These are phyloP conservation scores for Cetoscarus ocellatus DNA, from an alignment of 2,797 vertebrate genomes.

Conservation along the genomic window DNA sequence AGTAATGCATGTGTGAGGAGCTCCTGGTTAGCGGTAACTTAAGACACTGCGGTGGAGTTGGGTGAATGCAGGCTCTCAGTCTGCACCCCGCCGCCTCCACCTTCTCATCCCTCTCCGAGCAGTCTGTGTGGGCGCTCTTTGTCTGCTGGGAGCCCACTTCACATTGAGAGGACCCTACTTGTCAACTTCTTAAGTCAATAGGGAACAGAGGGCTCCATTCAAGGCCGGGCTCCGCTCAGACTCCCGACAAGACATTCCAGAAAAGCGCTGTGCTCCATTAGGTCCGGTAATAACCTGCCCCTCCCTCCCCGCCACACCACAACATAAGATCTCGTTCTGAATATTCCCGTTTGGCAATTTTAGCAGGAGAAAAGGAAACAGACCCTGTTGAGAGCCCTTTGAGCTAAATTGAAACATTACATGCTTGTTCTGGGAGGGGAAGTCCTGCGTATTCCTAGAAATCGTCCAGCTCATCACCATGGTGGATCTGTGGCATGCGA, in stretches of 20 bases:
- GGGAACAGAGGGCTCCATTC: slow-evolving; percentile 83
- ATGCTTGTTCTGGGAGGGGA: slow-evolving; percentile 44
- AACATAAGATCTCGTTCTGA: slow-evolving; percentile 59
- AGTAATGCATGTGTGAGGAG: slow-evolving; percentile 65
- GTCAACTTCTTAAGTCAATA: slow-evolving; percentile 82
- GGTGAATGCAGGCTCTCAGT: slow-evolving; percentile 74
- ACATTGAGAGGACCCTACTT: slow-evolving; percentile 80
- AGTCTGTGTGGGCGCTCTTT: slow-evolving; percentile 80
- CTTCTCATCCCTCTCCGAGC: slow-evolving; percentile 63
- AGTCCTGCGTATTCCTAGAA: slow-evolving; percentile 40
- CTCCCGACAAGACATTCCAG: slow-evolving; percentile 78
- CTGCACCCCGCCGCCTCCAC: slow-evolving; percentile 48
- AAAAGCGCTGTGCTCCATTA: slow-evolving; percentile 68
- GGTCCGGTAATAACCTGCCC: slow-evolving; percentile 53
- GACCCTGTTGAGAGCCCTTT: slow-evolving; percentile 44
- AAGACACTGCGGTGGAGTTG: slow-evolving; percentile 59
- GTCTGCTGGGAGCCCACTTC: slow-evolving; percentile 78
- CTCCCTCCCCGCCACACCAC: slow-evolving; percentile 33
- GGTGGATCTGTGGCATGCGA: slow-evolving; percentile 61
- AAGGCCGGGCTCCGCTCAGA: slow-evolving; percentile 66
- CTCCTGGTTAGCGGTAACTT: slow-evolving; percentile 72
- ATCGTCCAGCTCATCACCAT: slow-evolving; percentile 59
- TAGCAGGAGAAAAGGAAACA: slow-evolving; percentile 51
- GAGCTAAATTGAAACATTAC: slow-evolving; percentile 62
- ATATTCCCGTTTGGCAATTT: slow-evolving; percentile 62